A percentile compares a stretch with the other conserved stretches of the same genome.
Evolutionary conservation across 2,797 vertebrate species (phyloP).

Genomic region (Melanotaenia pygmaea): DNA sequence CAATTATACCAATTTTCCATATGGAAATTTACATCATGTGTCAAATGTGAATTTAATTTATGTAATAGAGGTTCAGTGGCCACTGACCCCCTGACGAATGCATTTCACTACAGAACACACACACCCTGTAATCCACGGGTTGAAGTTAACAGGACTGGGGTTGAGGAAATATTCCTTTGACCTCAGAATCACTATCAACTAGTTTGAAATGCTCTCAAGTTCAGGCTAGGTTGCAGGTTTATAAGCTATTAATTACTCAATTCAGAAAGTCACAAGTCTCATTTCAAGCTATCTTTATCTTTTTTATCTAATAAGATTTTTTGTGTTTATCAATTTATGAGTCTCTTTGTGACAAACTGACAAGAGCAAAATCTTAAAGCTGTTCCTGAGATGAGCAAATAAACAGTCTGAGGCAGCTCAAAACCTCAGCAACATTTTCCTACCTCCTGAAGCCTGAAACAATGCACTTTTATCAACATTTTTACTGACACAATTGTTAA

Average conservation of each 20-base stretch:
- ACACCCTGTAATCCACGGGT: conserved; percentile 49
- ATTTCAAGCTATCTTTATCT: neutral
- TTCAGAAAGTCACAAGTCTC: conserved; percentile 1
- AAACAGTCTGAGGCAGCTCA: too few relatives aligned
- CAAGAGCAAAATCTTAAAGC: too few relatives aligned
- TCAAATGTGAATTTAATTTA: conserved; percentile 52
- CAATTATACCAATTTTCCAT: conserved; percentile 50
- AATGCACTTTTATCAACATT: too few relatives aligned
- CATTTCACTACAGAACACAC: conserved; percentile 27
- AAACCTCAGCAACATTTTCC: too few relatives aligned
- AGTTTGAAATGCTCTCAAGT: conserved; percentile 49
- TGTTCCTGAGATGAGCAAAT: neutral
- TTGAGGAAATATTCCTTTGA: conserved; percentile 38
- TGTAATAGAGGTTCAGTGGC: conserved; percentile 11
- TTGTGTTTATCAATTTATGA: neutral
- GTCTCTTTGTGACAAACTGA: neutral
- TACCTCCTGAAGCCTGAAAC: too few relatives aligned
- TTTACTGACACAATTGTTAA: too few relatives aligned
- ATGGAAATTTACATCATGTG: conserved; percentile 48
- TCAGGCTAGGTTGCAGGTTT: conserved; percentile 16
- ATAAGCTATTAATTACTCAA: neutral
- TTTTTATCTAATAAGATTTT: neutral
- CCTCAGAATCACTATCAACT: conserved; percentile 55
- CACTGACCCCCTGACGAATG: conserved; percentile 50
- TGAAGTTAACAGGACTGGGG: conserved; percentile 34